Evolutionary conservation across 2,888 invertebrate species (phyloP).

Genomic region (Crepidodera aurea): DNA sequence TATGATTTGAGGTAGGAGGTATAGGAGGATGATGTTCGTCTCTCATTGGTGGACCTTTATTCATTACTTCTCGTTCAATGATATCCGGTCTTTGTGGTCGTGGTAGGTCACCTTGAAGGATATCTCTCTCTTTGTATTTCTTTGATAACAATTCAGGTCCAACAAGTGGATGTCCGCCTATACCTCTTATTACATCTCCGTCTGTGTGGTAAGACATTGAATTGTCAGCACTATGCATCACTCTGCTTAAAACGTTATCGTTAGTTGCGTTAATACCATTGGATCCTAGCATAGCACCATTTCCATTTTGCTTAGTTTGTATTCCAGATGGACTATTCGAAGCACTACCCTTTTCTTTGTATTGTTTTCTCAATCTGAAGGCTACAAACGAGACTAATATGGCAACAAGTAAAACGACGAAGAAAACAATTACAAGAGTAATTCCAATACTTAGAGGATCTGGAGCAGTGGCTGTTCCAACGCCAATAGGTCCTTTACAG

Average conservation of each 20-base stretch:
- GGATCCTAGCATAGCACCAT: conserved; percentile 73
- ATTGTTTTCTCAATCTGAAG: conserved; percentile 86
- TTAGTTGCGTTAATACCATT: conserved; percentile 72
- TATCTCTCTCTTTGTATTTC: conserved; percentile 81
- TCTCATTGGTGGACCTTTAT: conserved; percentile 81
- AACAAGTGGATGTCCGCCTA: conserved; percentile 79
- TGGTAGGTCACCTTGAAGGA: conserved; percentile 71
- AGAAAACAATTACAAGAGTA: conserved; percentile 92
- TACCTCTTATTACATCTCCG: conserved; percentile 78
- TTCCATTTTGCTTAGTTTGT: conserved; percentile 82
- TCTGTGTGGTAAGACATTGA: conserved; percentile 77
- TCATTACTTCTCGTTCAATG: conserved; percentile 88
- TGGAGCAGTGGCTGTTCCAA: conserved; percentile 79
- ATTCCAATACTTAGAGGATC: conserved; percentile 93
- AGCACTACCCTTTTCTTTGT: conserved; percentile 81
- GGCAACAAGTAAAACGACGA: conserved; percentile 87
- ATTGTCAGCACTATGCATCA: conserved; percentile 73
- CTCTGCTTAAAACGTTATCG: conserved; percentile 74
- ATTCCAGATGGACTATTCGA: conserved; percentile 73
- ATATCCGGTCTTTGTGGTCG: conserved; percentile 91
- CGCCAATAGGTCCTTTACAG: conserved; percentile 78
- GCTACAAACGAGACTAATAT: conserved; percentile 92
- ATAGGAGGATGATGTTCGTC: conserved; percentile 83
- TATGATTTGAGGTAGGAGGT: conserved; percentile 76
- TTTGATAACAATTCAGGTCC: conserved; percentile 88